Evolutionary conservation across 1,140 invertebrate species (phyloP).

Genomic region (Scaptomyza montana): DNA sequence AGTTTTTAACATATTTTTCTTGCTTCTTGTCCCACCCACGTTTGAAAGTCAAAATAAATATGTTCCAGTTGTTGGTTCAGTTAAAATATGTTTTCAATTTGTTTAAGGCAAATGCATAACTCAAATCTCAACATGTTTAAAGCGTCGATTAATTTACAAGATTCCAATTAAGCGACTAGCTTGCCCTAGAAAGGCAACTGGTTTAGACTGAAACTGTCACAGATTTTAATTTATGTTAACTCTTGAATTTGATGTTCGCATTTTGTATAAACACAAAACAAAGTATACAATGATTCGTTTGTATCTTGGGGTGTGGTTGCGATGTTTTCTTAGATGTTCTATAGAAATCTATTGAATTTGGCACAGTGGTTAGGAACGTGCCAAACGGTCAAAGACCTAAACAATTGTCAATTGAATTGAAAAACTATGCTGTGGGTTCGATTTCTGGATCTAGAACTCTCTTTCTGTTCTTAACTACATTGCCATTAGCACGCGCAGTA

Average conservation of each 20-base stretch:
- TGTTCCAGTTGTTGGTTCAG: constrained; percentile 7
- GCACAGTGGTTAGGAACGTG: constrained; percentile 44
- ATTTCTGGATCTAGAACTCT: constrained; percentile 25
- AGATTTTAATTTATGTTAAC: constrained; percentile 64
- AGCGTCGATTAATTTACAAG: constrained; percentile 73
- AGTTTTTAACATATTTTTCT: neutral
- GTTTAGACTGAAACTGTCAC: constrained; percentile 56
- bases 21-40: neutral
- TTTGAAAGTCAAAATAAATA: neutral
- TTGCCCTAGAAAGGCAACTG: constrained; percentile 38
- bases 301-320: constrained; percentile 58
- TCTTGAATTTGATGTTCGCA: constrained; percentile 42
- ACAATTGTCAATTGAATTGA: constrained; percentile 33
- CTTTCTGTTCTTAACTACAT: constrained; percentile 14
- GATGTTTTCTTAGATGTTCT: constrained; percentile 13
- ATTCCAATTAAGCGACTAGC: constrained; percentile 53
- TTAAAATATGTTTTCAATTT: constrained; percentile 17
- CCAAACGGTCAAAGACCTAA: constrained; percentile 24
- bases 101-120: constrained; percentile 39
- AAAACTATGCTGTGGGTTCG: constrained; percentile 10
- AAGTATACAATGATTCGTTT: constrained; percentile 21
- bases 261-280: constrained; percentile 30
- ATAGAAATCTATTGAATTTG: constrained; percentile 23
- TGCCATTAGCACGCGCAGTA: constrained; percentile 50
- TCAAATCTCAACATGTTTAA: constrained; percentile 38